Evolutionary conservation across 2,888 invertebrate species (phyloP), one percentile per base, ranked within the genome.

Genomic region (Calephelis perditalis): DNA sequence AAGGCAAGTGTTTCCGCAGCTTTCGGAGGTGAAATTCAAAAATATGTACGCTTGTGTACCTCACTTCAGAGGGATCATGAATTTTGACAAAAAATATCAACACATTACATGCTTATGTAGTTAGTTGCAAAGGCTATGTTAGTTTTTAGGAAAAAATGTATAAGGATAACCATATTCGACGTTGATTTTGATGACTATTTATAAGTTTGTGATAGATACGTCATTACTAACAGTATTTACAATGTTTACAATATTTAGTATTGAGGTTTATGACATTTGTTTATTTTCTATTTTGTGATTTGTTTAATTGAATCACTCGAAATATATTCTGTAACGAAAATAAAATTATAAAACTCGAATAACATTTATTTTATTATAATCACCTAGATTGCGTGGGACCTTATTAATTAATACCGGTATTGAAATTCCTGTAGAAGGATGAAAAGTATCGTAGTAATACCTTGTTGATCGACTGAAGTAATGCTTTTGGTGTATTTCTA

Each of bases 181-280:
- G 35, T 52, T 52, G 35, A 52, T 52, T 52, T 52, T 35, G 36
- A 52, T 36, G 52, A 52, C 52, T 52, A 52, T 52, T 52, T 9
- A 52, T 52, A 52, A 52, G 52, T 52, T 52, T 52, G 52, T 52
- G 52, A 52, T 52, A 52, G 52, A 11, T 35, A 52, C 35, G 35
- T 52, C 52, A 52, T 52, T 52, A 52, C 52, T 52, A 52, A 52
- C 52, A 52, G 52, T 52, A 52, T 52, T 52, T 52, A 26, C 35
- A 52, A 11, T 52, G 35, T 52, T 52, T 52, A 52, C 35, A 52
- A 35, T 52, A 35, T 52, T 52, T 52, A 52, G 49, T 52, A 52
- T 35, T 35, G 9, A 26, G 26, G 49, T 52, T 15, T 26, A 35
- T 52, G 49, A 52, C 49, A 52, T 52, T 15, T 52, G 15, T 52